These are phyloP conservation scores for Amorpha juglandis DNA, from an alignment of 2,888 invertebrate species.

Conservation along the genomic window DNA sequence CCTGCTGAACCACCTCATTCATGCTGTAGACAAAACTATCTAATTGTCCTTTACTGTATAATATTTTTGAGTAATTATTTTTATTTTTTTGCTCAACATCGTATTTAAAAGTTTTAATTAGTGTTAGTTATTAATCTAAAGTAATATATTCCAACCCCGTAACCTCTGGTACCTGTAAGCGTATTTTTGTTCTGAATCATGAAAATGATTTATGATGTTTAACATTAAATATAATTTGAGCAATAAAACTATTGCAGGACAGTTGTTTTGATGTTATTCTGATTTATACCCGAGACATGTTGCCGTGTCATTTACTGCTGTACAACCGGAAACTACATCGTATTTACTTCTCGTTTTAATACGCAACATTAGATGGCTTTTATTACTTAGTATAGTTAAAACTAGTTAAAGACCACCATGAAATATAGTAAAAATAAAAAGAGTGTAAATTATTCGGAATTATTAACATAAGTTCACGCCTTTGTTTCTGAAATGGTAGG, in stretches of 20 bases:
- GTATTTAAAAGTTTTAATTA: background rate
- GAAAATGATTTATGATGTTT: conserved; percentile 23
- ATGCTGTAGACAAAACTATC: too few relatives aligned
- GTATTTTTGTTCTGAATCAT: conserved; percentile 29
- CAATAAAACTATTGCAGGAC: conserved; percentile 44
- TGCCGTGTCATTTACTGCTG: conserved; percentile 34
- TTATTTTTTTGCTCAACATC: too few relatives aligned
- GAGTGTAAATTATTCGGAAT: background rate
- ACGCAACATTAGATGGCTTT: conserved; percentile 28
- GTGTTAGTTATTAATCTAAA: too few relatives aligned
- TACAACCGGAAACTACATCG: conserved; percentile 33
- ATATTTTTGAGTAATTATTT: too few relatives aligned
- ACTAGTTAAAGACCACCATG: background rate
- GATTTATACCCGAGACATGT: conserved; percentile 42
- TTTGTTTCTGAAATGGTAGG: too few relatives aligned
- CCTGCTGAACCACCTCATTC: too few relatives aligned
- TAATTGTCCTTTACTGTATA: too few relatives aligned
- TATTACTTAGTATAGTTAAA: background rate
- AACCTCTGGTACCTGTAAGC: background rate
- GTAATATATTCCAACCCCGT: too few relatives aligned
- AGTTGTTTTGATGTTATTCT: conserved; percentile 37
- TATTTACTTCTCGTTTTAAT: conserved; percentile 36
- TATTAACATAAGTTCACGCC: background rate
- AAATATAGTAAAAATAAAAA: background rate
- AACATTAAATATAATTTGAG: conserved; percentile 33